phyloP scores from a whole-genome alignment of 2,888 invertebrate species.

The Steinernema scapterisci region DNA sequence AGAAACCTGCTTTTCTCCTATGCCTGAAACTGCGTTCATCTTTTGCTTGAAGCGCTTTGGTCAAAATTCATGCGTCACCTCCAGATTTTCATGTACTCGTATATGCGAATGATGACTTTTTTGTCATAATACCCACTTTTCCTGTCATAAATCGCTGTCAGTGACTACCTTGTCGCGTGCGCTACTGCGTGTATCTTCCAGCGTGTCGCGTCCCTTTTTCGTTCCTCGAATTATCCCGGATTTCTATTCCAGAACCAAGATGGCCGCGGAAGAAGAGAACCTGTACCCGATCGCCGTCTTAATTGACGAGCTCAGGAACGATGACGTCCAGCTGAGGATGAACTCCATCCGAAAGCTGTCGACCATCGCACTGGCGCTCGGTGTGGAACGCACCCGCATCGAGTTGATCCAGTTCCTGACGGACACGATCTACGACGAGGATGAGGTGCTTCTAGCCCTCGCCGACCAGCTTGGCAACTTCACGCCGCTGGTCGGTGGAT shows the following conservation, averaged over 20 bases:
- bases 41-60: too few relatives aligned
- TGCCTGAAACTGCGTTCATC: too few relatives aligned
- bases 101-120: too few relatives aligned
- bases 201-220: too few relatives aligned
- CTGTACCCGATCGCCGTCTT: conserved; percentile 98
- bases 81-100: too few relatives aligned
- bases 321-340: conserved; percentile 88
- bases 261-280: conserved; percentile 50
- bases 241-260: background rate
- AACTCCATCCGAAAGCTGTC: conserved; percentile 98
- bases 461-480: conserved; percentile 98
- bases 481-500: conserved; percentile 91
- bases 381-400: conserved; percentile 89
- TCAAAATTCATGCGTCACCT: too few relatives aligned
- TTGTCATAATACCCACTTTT: too few relatives aligned
- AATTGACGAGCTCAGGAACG: conserved; percentile 98
- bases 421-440: conserved; percentile 99
- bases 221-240: background rate
- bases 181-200: too few relatives aligned
- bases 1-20: too few relatives aligned
- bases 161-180: too few relatives aligned
- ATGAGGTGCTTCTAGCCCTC: conserved; percentile 93
- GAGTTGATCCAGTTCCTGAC: conserved; percentile 92
- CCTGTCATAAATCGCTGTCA: too few relatives aligned
- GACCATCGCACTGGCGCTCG: conserved; percentile 96